Evolutionary conservation across 2,888 invertebrate species (phyloP).

Genomic region (Platycnemis pennipes): DNA sequence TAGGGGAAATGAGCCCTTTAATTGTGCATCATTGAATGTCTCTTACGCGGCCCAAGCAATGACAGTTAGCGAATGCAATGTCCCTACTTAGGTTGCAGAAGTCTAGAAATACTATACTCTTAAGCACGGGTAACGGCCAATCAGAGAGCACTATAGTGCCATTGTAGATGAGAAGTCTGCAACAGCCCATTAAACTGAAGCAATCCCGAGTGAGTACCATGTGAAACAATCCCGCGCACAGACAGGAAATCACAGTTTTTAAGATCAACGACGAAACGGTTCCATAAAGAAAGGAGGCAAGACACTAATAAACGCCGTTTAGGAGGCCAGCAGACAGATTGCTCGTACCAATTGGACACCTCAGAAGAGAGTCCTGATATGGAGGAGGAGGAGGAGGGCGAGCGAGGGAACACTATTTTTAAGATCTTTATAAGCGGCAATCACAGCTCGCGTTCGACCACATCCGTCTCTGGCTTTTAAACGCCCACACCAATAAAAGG

Average conservation of each 20-base stretch:
- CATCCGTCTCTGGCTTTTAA: neutral
- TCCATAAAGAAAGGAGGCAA: neutral
- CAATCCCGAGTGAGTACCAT: neutral
- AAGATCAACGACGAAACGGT: neutral
- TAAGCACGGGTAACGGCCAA: neutral
- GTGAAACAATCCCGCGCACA: neutral
- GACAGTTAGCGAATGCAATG: neutral
- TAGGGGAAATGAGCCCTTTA: no score
- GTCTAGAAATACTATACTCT: neutral
- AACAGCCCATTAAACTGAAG: neutral
- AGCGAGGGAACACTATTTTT: neutral
- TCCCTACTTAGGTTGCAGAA: neutral
- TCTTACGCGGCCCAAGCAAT: neutral
- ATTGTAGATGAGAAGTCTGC: neutral
- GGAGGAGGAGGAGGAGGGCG: neutral
- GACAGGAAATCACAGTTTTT: constrained; percentile 7
- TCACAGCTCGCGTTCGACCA: neutral
- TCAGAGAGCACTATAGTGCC: neutral
- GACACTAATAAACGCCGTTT: neutral
- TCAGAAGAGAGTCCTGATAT: neutral
- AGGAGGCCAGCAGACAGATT: neutral
- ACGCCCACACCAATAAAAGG: neutral
- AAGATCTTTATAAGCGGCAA: constrained; percentile 32
- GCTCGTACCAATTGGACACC: neutral
- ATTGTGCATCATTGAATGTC: neutral